phyloP scores from a whole-genome alignment of 2,888 invertebrate species.

The Melieria omissa region DNA sequence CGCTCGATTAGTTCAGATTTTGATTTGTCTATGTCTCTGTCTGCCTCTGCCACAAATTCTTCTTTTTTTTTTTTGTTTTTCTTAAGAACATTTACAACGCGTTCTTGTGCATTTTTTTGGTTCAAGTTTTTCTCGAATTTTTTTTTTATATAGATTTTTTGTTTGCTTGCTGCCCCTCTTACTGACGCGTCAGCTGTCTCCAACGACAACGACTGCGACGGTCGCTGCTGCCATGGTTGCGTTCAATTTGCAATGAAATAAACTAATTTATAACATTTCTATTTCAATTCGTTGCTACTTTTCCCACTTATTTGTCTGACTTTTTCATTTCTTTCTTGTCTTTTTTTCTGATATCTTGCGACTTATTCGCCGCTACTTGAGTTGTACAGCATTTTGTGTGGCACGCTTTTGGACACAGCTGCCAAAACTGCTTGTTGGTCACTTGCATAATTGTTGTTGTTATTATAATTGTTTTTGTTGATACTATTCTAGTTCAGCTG shows the following conservation, averaged over 20 bases:
- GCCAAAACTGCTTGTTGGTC: too few relatives aligned
- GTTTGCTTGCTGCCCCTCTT: neutral
- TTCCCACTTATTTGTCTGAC: too few relatives aligned
- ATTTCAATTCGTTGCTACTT: neutral
- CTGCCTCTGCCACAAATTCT: constrained; percentile 2
- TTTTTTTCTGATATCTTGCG: too few relatives aligned
- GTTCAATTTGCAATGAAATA: constrained; percentile 14
- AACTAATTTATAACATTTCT: constrained; percentile 34
- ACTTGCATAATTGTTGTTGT: too few relatives aligned
- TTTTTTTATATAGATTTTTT: neutral
- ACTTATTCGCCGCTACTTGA: too few relatives aligned
- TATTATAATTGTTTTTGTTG: constrained; percentile 14
- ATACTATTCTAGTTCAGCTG: neutral
- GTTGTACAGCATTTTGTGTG: too few relatives aligned
- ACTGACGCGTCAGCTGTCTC: too few relatives aligned
- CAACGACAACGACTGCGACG: too few relatives aligned
- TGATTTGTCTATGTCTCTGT: constrained; percentile 46
- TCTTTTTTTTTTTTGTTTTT: constrained; percentile 8
- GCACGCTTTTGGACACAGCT: too few relatives aligned
- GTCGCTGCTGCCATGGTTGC: neutral
- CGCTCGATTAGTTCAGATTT: constrained; percentile 60
- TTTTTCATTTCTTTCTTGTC: too few relatives aligned
- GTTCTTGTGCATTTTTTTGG: constrained; percentile 5
- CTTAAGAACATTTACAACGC: constrained; percentile 1
- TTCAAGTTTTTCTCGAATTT: too few relatives aligned